Evolutionary conservation across 2,888 invertebrate species (phyloP).

Genomic region (Catonia carolina): DNA sequence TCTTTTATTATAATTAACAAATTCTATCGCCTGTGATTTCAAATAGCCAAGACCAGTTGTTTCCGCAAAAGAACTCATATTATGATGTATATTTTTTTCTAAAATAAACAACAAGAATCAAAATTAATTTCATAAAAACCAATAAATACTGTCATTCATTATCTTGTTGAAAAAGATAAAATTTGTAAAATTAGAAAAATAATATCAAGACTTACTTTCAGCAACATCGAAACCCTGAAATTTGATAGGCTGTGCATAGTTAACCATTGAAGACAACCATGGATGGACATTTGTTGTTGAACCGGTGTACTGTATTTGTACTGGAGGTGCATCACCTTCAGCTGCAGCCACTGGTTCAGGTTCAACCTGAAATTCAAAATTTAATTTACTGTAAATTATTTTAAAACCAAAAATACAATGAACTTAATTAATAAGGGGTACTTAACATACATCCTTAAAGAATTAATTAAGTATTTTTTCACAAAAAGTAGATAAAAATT

Average conservation of each 20-base stretch:
- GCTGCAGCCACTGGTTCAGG: constrained; percentile 54
- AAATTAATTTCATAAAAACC: constrained; percentile 3
- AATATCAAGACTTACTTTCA: constrained; percentile 62
- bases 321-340: constrained; percentile 47
- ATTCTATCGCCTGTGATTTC: constrained; percentile 94
- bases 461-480: too few relatives aligned
- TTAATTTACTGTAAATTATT: too few relatives aligned
- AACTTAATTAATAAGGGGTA: too few relatives aligned
- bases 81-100: constrained; percentile 94
- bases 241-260: constrained; percentile 99
- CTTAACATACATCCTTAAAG: too few relatives aligned
- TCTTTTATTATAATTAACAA: constrained; percentile 99
- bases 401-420: too few relatives aligned
- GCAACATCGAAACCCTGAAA: constrained; percentile 97
- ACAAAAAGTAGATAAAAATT: too few relatives aligned
- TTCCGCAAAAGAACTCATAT: constrained; percentile 99
- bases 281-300: constrained; percentile 99
- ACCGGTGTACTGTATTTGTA: constrained; percentile 75
- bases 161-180: background rate
- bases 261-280: constrained; percentile 96
- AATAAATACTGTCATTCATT: background rate
- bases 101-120: constrained; percentile 38
- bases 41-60: constrained; percentile 93
- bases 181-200: background rate
- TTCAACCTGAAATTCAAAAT: constrained; percentile 43